Evolutionary conservation across 1,140 invertebrate species (phyloP).

Genomic region (Varroa destructor): DNA sequence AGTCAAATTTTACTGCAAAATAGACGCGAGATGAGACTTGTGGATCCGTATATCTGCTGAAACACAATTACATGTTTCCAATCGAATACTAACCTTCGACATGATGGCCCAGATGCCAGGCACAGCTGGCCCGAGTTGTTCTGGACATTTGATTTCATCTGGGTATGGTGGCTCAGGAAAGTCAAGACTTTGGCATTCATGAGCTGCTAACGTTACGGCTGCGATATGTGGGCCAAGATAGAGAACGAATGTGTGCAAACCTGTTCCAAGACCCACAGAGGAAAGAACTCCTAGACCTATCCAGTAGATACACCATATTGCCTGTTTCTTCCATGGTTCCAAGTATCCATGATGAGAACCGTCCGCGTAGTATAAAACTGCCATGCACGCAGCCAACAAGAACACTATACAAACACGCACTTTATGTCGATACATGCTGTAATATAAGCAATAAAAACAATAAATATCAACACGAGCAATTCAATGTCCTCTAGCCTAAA

Average conservation of each 20-base stretch:
- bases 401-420: conserved; percentile 38
- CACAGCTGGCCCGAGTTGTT: conserved; percentile 46
- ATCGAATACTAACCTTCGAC: conserved; percentile 22
- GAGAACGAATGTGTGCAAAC: conserved; percentile 92
- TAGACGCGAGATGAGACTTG: too few species aligned
- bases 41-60: too few species aligned
- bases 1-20: too few species aligned
- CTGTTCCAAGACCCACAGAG: conserved; percentile 91
- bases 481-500: too few species aligned
- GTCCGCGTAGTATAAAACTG: conserved; percentile 42
- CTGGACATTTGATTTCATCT: conserved; percentile 59
- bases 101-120: conserved; percentile 26
- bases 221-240: conserved; percentile 62
- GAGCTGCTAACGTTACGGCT: conserved; percentile 89
- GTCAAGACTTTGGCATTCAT: conserved; percentile 83
- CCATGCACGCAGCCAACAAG: conserved; percentile 42
- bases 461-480: not conserved
- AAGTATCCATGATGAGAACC: conserved; percentile 49
- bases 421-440: conserved; percentile 41
- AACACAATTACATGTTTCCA: too few species aligned
- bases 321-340: conserved; percentile 40
- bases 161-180: conserved; percentile 69
- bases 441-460: conserved; percentile 34
- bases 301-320: conserved; percentile 79
- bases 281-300: conserved; percentile 84